Conservation (phyloP, 2,888 invertebrate genomes). For the Oligia fasciuncula region DNA sequence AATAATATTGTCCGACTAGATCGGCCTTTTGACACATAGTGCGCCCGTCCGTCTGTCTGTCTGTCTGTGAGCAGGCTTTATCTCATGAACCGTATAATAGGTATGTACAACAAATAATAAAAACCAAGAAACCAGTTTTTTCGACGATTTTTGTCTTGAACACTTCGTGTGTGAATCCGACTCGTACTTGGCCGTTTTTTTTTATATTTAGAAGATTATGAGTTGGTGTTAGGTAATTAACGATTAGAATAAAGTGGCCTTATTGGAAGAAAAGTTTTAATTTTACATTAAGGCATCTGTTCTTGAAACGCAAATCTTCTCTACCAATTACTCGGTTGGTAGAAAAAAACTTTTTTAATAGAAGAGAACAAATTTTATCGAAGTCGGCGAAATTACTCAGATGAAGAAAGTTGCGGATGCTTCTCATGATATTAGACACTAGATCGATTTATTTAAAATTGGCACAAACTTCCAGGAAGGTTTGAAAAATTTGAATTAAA, state of each 20-base stretch:
- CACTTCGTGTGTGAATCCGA: too few relatives aligned
- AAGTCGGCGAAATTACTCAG: constrained; percentile 68
- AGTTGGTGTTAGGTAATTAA: constrained; percentile 56
- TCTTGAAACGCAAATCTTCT: constrained; percentile 68
- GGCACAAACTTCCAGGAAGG: constrained; percentile 22
- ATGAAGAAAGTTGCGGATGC: constrained; percentile 70
- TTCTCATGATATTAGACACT: constrained; percentile 62
- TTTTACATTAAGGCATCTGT: constrained; percentile 75
- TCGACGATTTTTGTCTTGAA: neutral
- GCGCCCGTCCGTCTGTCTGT: neutral
- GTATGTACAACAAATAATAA: neutral
- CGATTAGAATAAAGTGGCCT: constrained; percentile 57
- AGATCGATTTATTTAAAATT: constrained; percentile 61
- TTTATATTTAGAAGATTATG: constrained; percentile 42
- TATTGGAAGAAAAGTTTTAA: constrained; percentile 74
- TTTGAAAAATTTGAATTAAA: constrained; percentile 29
- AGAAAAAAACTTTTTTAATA: constrained; percentile 75
- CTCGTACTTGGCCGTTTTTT: neutral
- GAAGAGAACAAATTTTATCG: constrained; percentile 72
- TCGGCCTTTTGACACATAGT: too few relatives aligned
- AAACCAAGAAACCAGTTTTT: neutral
- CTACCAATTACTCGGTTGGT: constrained; percentile 71
- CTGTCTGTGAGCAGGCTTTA: neutral
- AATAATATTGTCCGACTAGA: too few relatives aligned
- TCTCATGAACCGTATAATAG: neutral